These are phyloP conservation scores for Percopsis transmontana DNA, from an alignment of 2,113 vertebrate species.

Conservation along the genomic window DNA sequence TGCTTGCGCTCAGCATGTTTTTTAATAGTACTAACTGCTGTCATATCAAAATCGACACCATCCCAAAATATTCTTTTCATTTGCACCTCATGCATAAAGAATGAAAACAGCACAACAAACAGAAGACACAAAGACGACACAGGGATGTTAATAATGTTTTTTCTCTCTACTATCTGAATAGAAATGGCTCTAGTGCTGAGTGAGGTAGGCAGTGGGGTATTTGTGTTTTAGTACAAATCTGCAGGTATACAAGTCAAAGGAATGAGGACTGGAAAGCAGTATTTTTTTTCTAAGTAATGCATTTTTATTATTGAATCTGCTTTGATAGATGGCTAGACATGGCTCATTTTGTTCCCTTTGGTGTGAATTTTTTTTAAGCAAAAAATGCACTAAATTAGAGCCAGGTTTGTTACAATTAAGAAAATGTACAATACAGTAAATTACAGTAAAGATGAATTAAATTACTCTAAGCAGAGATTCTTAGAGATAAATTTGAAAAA, in stretches of 20 bases:
- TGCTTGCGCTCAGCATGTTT: constrained; percentile 56
- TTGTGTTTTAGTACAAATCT: neutral
- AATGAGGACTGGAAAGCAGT: neutral
- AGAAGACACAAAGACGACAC: constrained; percentile 23
- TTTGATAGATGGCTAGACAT: too few species aligned
- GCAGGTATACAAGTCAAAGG: neutral
- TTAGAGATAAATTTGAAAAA: neutral
- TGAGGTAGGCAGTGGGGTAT: too few species aligned
- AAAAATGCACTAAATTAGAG: neutral
- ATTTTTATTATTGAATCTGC: neutral
- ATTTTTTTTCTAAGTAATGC: neutral
- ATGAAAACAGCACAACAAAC: constrained; percentile 16
- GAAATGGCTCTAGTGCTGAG: neutral
- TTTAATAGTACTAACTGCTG: constrained; percentile 50
- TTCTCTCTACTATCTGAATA: constrained; percentile 29
- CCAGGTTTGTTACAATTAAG: too few species aligned
- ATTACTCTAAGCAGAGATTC: neutral
- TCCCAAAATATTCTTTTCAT: constrained; percentile 42
- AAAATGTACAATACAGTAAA: too few species aligned
- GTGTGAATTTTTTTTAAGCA: neutral
- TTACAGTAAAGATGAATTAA: neutral
- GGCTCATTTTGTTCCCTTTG: neutral
- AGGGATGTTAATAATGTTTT: constrained; percentile 20
- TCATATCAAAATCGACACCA: constrained; percentile 52
- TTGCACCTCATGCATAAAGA: constrained; percentile 14